Evolutionary conservation across 2,888 invertebrate species (phyloP), one percentile per base, ranked within the genome.

Genomic region (Dolomedes plantarius): DNA sequence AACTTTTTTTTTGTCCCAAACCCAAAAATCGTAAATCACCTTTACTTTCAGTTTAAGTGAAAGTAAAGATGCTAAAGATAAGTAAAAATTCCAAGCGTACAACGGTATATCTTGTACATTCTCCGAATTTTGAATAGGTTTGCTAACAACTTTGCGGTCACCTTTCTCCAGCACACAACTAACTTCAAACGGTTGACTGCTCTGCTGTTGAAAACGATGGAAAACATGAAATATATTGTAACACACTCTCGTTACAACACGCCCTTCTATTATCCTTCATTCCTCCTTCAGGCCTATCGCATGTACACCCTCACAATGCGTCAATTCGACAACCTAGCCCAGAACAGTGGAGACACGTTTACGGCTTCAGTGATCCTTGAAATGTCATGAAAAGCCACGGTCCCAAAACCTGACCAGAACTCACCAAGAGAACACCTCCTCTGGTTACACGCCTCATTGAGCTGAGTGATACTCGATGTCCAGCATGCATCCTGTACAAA

Each of bases 131-230:
- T 56, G 1, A 23, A 56, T 6, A 23, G 23, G 23, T 23, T 23
- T 56, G 3, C n/a, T 23, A 23, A 16, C 56, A 16, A 56, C 16
- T 1, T 56, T 56, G 5, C 3, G 11, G 11, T 23, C 56, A 23
- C 6, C 1, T n/a, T n/a, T n/a, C n/a, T n/a, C n/a, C n/a, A n/a
- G n/a, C n/a, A n/a, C n/a, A n/a, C n/a, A n/a, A n/a, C n/a, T 23
- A 56, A 56, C 56, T 56, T 56, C 56, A 11, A 56, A 56, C 56
- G 56, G 56, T 56, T 23, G 56, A 56, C 23, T 56, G 56, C 23
- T 6, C 56, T 23, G 56, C n/a, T 23, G 5, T 23, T 23, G 56
- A 23, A 46, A n/a, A 9, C 46, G 46, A 46, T 46, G 11, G 46
- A 11, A 16, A 2, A 16, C 2, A 16, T 2, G 23, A 23, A 56